Conservation (phyloP, 2,888 invertebrate genomes). For the Strigamia transsilvanica region DNA sequence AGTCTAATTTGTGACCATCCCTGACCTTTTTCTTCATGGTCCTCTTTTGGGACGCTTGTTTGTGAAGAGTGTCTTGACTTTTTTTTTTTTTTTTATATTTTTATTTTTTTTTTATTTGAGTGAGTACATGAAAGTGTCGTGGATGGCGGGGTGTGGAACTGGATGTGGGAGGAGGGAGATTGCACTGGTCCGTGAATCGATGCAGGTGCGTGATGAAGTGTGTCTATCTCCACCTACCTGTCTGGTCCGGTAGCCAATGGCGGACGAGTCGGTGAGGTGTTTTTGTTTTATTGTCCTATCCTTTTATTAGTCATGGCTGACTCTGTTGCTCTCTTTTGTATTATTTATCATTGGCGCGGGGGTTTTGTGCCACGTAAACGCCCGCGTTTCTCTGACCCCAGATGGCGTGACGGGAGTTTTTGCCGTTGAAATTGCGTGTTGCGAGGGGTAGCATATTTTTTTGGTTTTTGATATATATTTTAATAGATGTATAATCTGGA, state of each 20-base stretch:
- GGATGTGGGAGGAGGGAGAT: background rate
- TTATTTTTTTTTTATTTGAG: background rate
- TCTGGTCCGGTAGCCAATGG: background rate
- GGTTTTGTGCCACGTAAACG: background rate
- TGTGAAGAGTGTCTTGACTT: too few relatives aligned
- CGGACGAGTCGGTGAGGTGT: background rate
- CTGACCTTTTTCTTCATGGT: background rate
- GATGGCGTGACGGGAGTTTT: background rate
- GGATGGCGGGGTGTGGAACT: background rate
- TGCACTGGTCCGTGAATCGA: too few relatives aligned
- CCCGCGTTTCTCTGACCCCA: background rate
- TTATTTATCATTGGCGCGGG: background rate
- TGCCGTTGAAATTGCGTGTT: background rate
- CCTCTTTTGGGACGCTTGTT: background rate
- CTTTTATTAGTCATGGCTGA: background rate
- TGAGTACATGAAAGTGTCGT: background rate
- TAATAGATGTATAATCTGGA: background rate
- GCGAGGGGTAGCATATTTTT: background rate
- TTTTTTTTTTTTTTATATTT: background rate
- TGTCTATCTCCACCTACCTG: constrained; percentile 1
- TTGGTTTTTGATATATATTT: background rate
- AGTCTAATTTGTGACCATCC: background rate
- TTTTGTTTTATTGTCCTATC: constrained; percentile 8
- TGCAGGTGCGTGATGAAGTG: constrained; percentile 3
- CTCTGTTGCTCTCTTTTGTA: background rate